These are phyloP conservation scores for Tinea trinotella DNA, from an alignment of 2,888 invertebrate species.

Conservation along the genomic window DNA sequence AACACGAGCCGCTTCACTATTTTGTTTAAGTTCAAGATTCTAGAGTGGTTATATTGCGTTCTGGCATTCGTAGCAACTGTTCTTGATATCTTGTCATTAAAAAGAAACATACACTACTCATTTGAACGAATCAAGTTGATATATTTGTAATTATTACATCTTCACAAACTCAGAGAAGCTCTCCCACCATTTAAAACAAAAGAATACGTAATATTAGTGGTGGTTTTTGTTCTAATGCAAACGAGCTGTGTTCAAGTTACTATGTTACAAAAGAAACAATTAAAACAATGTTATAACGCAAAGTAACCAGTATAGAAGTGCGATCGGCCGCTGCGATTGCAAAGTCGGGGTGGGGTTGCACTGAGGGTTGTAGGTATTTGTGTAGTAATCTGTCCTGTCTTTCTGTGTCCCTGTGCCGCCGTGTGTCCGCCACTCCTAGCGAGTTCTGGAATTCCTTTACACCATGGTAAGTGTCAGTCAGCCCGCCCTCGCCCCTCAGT, in stretches of 20 bases:
- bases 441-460: constrained; percentile 99
- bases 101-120: neutral
- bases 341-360: constrained; percentile 68
- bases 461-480: constrained; percentile 95
- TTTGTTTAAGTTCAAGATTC: constrained; percentile 68
- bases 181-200: neutral
- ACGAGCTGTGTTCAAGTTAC: constrained; percentile 46
- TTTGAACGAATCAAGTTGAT: neutral
- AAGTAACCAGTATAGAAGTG: constrained; percentile 68
- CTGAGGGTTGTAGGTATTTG: constrained; percentile 74
- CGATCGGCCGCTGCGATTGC: constrained; percentile 59
- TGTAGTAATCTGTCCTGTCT: constrained; percentile 76
- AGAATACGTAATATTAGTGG: constrained; percentile 34
- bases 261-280: constrained; percentile 31
- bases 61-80: constrained; percentile 43
- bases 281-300: constrained; percentile 63
- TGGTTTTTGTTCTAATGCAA: constrained; percentile 69
- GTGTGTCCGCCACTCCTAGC: constrained; percentile 86
- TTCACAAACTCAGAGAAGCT: neutral
- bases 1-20: constrained; percentile 73
- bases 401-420: constrained; percentile 80
- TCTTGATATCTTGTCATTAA: neutral
- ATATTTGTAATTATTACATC: neutral
- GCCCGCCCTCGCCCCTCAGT: constrained; percentile 74
- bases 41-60: constrained; percentile 72